Evolutionary conservation across 2,888 invertebrate species (phyloP).

Genomic region (Eulithis prunata): DNA sequence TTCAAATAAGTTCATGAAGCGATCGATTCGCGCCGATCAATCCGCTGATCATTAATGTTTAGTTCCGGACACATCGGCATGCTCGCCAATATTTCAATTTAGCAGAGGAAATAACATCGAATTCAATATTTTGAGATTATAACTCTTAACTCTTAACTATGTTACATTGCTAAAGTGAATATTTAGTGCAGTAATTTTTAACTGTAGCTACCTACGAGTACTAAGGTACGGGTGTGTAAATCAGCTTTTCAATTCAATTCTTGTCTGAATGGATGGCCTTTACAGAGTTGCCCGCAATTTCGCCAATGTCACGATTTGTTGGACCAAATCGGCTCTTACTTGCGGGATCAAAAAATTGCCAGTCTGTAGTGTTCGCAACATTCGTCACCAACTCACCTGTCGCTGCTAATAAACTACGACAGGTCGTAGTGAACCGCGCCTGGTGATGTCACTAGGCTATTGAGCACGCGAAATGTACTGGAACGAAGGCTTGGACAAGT

Average conservation of each 20-base stretch:
- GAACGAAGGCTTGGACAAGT: conserved; percentile 30
- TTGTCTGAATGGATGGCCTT: too few species aligned
- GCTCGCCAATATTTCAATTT: neutral
- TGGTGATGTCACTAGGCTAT: conserved; percentile 58
- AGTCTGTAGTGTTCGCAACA: conserved; percentile 38
- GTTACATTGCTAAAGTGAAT: neutral
- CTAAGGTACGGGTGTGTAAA: too few species aligned
- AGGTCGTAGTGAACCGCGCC: conserved; percentile 60
- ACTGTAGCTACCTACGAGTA: too few species aligned
- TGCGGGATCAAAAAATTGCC: conserved; percentile 30
- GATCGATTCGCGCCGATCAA: conserved; percentile 27
- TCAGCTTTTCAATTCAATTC: too few species aligned
- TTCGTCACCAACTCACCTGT: conserved; percentile 38
- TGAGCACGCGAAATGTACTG: conserved; percentile 30
- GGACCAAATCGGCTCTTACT: too few species aligned
- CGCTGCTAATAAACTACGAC: conserved; percentile 41
- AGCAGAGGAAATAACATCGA: neutral
- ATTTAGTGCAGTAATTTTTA: neutral
- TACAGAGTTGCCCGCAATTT: too few species aligned
- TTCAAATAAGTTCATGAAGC: conserved; percentile 36
- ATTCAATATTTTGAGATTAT: conserved; percentile 1
- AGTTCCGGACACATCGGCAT: conserved; percentile 21
- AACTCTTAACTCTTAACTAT: too few species aligned
- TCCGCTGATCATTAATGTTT: conserved; percentile 35
- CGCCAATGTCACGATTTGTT: too few species aligned